Percentiles rank a stretch among this genome's conserved stretches.
phyloP scores from a whole-genome alignment of 2,113 vertebrate genomes.

The Misgurnus anguillicaudatus region DNA sequence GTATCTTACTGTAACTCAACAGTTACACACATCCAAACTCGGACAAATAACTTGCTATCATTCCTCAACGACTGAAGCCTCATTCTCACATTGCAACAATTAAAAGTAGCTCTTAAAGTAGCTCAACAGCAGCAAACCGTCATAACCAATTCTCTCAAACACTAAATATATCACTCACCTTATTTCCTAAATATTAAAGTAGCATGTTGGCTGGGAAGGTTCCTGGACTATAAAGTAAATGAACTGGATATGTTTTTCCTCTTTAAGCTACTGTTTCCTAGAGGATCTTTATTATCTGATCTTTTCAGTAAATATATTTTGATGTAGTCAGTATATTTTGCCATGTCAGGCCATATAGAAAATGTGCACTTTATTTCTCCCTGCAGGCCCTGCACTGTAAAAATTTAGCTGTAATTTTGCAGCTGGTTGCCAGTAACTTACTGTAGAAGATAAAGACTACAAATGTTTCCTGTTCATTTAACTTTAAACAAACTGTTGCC shows the following conservation, averaged over 20 bases:
- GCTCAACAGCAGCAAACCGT: too few species aligned
- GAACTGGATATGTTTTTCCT: background rate
- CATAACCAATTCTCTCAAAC: too few species aligned
- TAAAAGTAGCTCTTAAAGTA: too few species aligned
- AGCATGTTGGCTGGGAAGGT: background rate
- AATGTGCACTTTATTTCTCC: slow-evolving; percentile 22
- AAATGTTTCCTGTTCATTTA: too few species aligned
- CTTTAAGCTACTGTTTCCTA: background rate
- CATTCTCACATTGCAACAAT: background rate
- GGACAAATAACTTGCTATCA: background rate
- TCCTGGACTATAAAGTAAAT: background rate
- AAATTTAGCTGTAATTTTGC: too few species aligned
- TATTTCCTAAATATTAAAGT: too few species aligned
- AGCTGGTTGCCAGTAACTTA: too few species aligned
- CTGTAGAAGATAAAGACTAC: too few species aligned
- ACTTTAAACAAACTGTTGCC: too few species aligned
- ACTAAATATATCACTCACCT: too few species aligned
- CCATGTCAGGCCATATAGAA: background rate
- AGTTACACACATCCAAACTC: background rate
- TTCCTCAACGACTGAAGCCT: background rate
- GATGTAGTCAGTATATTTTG: too few species aligned
- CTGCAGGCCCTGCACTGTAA: background rate
- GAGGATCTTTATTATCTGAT: background rate
- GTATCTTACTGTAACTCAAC: background rate
- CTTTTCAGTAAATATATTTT: background rate